phyloP scores from a whole-genome alignment of 2,113 vertebrate genomes.

The Notothenia rossii region DNA sequence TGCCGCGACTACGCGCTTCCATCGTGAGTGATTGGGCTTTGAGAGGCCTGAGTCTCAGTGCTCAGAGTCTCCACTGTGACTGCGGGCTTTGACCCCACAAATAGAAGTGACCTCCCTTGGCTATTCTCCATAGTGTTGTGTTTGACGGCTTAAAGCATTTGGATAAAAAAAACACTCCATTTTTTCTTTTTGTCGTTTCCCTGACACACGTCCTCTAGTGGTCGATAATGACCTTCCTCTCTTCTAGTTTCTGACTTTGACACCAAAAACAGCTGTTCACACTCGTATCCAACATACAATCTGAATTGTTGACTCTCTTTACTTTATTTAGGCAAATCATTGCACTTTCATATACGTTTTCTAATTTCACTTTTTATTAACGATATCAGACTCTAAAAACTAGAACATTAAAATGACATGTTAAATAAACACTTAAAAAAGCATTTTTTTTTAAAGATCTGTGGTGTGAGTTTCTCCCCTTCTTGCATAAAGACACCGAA shows the following conservation, averaged over 20 bases:
- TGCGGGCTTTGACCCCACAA: slow-evolving; percentile 56
- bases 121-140: slow-evolving; percentile 4
- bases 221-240: neutral
- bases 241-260: neutral
- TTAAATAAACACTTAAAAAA: no score
- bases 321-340: no score
- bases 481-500: no score
- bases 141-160: slow-evolving; percentile 36
- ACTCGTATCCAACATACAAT: neutral
- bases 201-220: slow-evolving; percentile 2
- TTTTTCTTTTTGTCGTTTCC: neutral
- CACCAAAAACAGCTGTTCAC: neutral
- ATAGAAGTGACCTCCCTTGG: slow-evolving; percentile 50
- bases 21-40: slow-evolving; percentile 64
- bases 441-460: no score
- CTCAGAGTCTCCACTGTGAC: slow-evolving; percentile 43
- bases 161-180: neutral
- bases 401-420: no score
- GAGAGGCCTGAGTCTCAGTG: slow-evolving; percentile 49
- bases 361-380: no score
- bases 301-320: no score
- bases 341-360: no score
- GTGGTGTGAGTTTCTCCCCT: no score
- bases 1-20: slow-evolving; percentile 45
- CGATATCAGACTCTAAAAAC: no score